Percentiles rank a stretch among this genome's conserved stretches.
Evolutionary conservation across 2,888 invertebrate species (phyloP).

Genomic region (Aporophyla lueneburgensis): DNA sequence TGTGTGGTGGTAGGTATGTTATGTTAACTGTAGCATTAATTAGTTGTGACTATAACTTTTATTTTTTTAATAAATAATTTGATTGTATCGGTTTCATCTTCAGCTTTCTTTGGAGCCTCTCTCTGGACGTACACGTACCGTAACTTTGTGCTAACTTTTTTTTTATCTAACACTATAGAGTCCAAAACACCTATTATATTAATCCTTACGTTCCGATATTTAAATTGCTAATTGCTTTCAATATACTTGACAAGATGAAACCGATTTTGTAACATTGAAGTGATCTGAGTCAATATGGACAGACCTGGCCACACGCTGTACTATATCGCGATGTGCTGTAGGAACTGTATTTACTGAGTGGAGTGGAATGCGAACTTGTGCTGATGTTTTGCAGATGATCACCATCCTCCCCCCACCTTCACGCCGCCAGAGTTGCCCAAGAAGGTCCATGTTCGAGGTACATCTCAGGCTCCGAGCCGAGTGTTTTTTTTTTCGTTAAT

Average conservation of each 20-base stretch:
- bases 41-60: conserved; percentile 64
- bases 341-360: conserved; percentile 85
- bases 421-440: conserved; percentile 99
- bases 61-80: conserved; percentile 69
- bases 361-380: conserved; percentile 92
- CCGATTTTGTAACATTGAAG: conserved; percentile 63
- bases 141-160: conserved; percentile 50
- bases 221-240: conserved; percentile 60
- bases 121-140: conserved; percentile 48
- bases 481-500: conserved; percentile 83
- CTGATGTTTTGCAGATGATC: conserved; percentile 98
- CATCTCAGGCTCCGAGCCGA: conserved; percentile 89
- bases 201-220: conserved; percentile 47
- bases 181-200: conserved; percentile 38
- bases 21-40: conserved; percentile 67
- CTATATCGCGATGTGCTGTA: conserved; percentile 84
- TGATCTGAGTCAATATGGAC: conserved; percentile 67
- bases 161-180: conserved; percentile 39
- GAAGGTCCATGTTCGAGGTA: conserved; percentile 99
- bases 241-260: conserved; percentile 63
- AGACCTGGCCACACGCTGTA: conserved; percentile 80
- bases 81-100: conserved; percentile 78
- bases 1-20: conserved; percentile 80
- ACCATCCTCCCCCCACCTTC: conserved; percentile 99
- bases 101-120: conserved; percentile 60